Evolutionary conservation across 2,888 invertebrate genomes (phyloP), one percentile per base, ranked within the genome.

Genomic region (Blastobasis adustella): DNA sequence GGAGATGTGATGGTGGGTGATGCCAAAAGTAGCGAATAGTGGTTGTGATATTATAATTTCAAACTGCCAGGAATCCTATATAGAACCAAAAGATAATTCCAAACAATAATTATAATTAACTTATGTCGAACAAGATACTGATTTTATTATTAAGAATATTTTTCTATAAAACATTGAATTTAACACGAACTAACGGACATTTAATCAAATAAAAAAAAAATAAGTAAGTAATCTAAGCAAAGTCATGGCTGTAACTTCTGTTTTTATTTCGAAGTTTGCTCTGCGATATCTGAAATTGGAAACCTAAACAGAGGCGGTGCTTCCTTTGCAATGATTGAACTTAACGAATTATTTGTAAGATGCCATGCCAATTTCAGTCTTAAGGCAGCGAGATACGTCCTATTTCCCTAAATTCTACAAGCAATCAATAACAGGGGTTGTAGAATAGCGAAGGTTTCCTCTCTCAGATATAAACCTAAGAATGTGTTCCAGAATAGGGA

Each of bases 151-250:
- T 74, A 73, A 71, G 66, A 69, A 76, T 83, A 84, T 83, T 85
- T 87, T 85, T 84, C 76, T 83, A 82, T 72, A 71, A 73, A 52
- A 75, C 72, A 75, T 79, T 79, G 69, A 66, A 76, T 70, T 67
- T 64, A 73, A 71, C 60, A 63, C 58, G 55, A 71, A 71, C 64
- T 73, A 69, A 66, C 67, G 64, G 60, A 63, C 62, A 56, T 62
- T 61, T 23, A 59, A 56, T 54, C 50, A 55, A 55, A 50, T 54
- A 56, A 49, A 54, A 61, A n/a, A 23, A 23, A 23, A 23, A 3
- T 23, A 23, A 23, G 23, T 23, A 59, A 59, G 59, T 58, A 61
- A 56, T 62, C 58, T 67, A 63, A 74, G 65, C 65, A 63, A 73
- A 70, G 65, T 76, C 65, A 60, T 71, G 71, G 74, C 77, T 77